Percentiles rank a stretch among this genome's conserved stretches.
These are phyloP conservation scores for Apeira syringaria DNA, from an alignment of 2,888 invertebrate genomes.

Conservation along the genomic window DNA sequence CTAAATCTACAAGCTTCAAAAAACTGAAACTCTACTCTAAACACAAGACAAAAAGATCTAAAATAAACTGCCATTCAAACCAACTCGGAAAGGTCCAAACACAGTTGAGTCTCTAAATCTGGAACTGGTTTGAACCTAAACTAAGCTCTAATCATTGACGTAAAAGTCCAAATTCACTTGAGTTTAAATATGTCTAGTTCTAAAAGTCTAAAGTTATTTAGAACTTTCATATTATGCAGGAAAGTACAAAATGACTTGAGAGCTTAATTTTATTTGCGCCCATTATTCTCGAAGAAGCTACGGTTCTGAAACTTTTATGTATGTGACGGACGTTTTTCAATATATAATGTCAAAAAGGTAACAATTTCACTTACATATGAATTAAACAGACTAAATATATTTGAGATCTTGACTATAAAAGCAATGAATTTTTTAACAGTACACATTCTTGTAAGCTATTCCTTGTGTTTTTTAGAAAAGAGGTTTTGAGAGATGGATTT, in stretches of 20 bases:
- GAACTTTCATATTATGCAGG: conserved; percentile 19
- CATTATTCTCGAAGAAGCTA: conserved; percentile 28
- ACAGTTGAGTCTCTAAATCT: background rate
- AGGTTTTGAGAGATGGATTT: no score
- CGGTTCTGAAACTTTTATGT: conserved; percentile 19
- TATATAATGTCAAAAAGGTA: background rate
- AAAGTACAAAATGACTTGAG: conserved; percentile 25
- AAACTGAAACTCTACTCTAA: conserved; percentile 6
- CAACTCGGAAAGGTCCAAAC: conserved; percentile 7
- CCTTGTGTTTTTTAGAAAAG: no score
- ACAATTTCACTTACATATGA: no score
- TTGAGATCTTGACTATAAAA: no score
- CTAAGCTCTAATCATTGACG: background rate
- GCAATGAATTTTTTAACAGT: no score
- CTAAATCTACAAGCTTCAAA: conserved; percentile 30
- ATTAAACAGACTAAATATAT: no score
- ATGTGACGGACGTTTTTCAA: background rate
- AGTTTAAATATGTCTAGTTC: background rate
- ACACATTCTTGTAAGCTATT: no score
- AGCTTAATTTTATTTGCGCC: conserved; percentile 24
- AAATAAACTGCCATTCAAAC: conserved; percentile 1
- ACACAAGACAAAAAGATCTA: background rate
- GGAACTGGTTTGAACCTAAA: background rate
- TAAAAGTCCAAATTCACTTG: conserved; percentile 3
- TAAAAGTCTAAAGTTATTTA: conserved; percentile 22